These are phyloP conservation scores for Bos indicus DNA, from an alignment of 2,113 vertebrate genomes.

Conservation along the genomic window DNA sequence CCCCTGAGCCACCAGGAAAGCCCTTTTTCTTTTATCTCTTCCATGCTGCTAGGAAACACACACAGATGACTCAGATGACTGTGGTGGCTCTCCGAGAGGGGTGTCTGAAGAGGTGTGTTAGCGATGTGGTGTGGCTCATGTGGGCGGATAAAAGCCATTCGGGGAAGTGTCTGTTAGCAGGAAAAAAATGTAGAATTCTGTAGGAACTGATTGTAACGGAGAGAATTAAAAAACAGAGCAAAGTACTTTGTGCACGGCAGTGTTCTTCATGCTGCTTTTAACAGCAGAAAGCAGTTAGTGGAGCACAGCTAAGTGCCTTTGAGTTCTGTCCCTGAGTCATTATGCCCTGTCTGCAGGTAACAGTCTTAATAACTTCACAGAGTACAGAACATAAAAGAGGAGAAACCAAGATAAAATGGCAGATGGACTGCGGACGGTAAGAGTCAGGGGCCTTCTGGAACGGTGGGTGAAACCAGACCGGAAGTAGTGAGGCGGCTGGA, in stretches of 20 bases:
- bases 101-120: not conserved
- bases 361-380: not conserved
- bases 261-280: fast-evolving
- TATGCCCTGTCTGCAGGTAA: fast-evolving
- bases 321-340: not conserved
- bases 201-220: not conserved
- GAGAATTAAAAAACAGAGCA: not conserved
- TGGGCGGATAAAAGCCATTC: not conserved
- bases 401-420: not conserved
- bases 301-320: fast-evolving
- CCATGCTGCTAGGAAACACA: not conserved
- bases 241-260: not conserved
- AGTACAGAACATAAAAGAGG: fast-evolving
- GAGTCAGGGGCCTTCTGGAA: not conserved
- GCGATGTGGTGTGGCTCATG: fast-evolving
- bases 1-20: not conserved
- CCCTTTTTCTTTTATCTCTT: not conserved
- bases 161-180: not conserved
- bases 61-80: fast-evolving
- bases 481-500: not conserved
- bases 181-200: not conserved
- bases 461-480: not conserved
- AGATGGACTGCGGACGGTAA: not conserved
- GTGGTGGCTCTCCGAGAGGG: fast-evolving
- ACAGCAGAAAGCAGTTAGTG: fast-evolving